Evolutionary conservation across 2,888 invertebrate genomes (phyloP).

Genomic region (Cheilosia scutellata): DNA sequence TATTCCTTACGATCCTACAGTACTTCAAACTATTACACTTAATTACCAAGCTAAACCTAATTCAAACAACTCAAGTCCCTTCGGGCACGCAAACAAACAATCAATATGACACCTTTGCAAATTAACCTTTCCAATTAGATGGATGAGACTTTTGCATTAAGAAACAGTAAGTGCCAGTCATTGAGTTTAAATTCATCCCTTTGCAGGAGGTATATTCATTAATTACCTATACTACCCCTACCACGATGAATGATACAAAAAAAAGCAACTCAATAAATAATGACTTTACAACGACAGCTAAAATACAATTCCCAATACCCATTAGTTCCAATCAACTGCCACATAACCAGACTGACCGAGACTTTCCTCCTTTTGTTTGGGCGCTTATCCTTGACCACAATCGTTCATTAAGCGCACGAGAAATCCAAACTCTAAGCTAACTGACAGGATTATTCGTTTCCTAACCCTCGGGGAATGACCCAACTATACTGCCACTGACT

Average conservation of each 20-base stretch:
- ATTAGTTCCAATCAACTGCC: conserved; percentile 71
- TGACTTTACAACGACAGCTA: conserved; percentile 66
- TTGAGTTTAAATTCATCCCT: conserved; percentile 15
- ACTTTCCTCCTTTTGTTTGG: conserved; percentile 47
- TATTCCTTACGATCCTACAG: too few relatives aligned
- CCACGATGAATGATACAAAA: neutral
- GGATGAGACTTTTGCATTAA: conserved; percentile 38
- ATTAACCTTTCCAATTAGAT: conserved; percentile 24
- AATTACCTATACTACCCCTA: conserved; percentile 21
- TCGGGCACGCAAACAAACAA: conserved; percentile 17
- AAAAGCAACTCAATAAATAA: conserved; percentile 64
- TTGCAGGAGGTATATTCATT: conserved; percentile 17
- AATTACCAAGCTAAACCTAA: neutral
- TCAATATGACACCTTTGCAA: conserved; percentile 11
- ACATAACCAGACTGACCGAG: conserved; percentile 52
- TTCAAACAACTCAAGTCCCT: neutral
- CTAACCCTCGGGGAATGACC: conserved; percentile 60
- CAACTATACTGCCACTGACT: conserved; percentile 40
- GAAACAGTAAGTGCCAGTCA: neutral
- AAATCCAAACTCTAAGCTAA: conserved; percentile 73
- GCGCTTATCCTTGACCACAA: conserved; percentile 76
- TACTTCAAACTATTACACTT: too few relatives aligned
- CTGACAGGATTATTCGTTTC: conserved; percentile 75
- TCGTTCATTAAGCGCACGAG: conserved; percentile 68
- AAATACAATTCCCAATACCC: conserved; percentile 60